These are phyloP conservation scores for Antigone vipio DNA, from an alignment of 2,113 vertebrate species.

Conservation along the genomic window DNA sequence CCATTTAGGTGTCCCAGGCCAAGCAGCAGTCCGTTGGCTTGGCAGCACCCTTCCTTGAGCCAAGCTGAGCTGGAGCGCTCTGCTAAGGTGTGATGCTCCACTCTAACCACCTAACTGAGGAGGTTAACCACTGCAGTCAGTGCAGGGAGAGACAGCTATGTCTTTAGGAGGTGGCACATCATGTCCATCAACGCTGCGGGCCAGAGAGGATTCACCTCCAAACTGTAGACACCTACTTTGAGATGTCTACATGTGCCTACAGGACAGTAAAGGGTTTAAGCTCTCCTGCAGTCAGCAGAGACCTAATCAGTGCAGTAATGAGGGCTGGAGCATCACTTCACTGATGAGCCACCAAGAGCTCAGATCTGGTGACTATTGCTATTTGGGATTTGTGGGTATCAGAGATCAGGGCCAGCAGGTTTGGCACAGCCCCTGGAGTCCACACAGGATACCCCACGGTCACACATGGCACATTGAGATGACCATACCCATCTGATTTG, in stretches of 20 bases:
- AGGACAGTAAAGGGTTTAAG: background rate
- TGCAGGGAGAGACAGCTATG: background rate
- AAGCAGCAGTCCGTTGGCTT: background rate
- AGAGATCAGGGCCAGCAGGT: background rate
- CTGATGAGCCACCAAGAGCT: background rate
- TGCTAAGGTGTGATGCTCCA: background rate
- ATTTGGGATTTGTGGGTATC: background rate
- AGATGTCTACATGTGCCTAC: background rate
- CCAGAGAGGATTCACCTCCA: background rate
- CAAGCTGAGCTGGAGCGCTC: background rate
- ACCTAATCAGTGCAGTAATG: background rate
- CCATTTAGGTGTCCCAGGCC: background rate
- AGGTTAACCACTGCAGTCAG: background rate
- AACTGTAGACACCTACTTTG: background rate
- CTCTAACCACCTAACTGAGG: background rate
- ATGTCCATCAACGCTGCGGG: rapidly evolving
- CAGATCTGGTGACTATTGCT: background rate
- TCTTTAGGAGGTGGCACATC: background rate
- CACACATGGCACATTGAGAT: background rate
- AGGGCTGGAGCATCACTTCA: background rate
- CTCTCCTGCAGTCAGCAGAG: background rate
- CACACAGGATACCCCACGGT: rapidly evolving
- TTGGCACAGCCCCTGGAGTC: background rate
- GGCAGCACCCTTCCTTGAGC: background rate
- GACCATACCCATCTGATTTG: background rate